Evolutionary conservation across 2,888 invertebrate genomes (phyloP), one percentile per base, ranked within the genome.

Genomic region (Pseudococcus jackbeardsleyi): DNA sequence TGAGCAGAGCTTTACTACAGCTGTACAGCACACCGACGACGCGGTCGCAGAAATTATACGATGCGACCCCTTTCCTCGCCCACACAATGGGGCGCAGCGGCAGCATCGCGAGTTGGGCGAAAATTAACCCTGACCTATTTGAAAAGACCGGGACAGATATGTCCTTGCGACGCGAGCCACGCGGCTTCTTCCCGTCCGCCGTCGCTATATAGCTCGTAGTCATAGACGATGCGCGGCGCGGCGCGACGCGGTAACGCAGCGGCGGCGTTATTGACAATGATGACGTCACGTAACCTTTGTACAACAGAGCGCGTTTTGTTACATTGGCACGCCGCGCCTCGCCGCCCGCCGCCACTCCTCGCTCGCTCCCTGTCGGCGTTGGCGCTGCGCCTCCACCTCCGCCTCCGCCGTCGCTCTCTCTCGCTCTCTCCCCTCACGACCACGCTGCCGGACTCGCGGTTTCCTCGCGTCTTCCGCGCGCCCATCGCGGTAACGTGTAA

Each of bases 111-210:
- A 64, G 85, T 85, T 85, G 39, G 59, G 85, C 85, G 85, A 85
- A 85, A 72, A 86, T 86, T 86, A 86, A 86, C 86, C 86, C 86
- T 86, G 86, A 86, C 86, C 86, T 86, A 86, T 86, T 86, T 86
- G 86, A 86, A 68, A 64, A 72, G 86, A 86, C 86, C 48, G 72
- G 48, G 86, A 64, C 86, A 39, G 68, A 64, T 72, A 39, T 68
- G 86, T 86, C 72, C 59, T 64, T 86, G 72, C 86, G 72, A 46
- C 64, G 68, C 68, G 72, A 72, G 46, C 64, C 72, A 64, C 68
- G 86, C 86, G 33, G 86, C 64, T 64, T 72, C 68, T 64, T 48
- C 86, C 72, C 72, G 86, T 86, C 72, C 46, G 68, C 8, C 72
- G 86, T 72, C 72, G 22, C 64, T 33, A 1, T 1, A 1, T 39